Base-by-base conservation (phyloP, 2,113 vertebrate genomes). In the Recurvirostra avosetta region DNA sequence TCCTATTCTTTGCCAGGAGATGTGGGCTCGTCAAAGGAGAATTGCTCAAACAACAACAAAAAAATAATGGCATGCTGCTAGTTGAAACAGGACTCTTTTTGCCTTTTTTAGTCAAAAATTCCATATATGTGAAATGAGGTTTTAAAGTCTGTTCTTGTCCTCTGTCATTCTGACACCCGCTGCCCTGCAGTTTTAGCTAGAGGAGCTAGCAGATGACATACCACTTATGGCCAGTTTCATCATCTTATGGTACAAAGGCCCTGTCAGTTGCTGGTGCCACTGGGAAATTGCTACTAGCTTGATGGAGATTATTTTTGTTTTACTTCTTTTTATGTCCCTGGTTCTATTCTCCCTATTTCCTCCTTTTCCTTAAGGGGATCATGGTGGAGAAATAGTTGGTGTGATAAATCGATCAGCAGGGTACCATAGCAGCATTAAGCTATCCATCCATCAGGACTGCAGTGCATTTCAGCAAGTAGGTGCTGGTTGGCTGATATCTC, bases 281-380 rank as follows among this genome's bases (percentile, higher is more conserved):
- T 74, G 65, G 90, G 88, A 94, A 96, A 88, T 81, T 86, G 75
- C 94, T 75, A 40, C 72, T 59, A 81, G 50, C 65, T 67, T 91
- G 76, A 84, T 68, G 49, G 79, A 92, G 61, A 78, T 92, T 93
- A 94, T 80, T 96, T 95, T 90, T 96, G 86, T 92, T 97, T 94
- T 94, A 95, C 56, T 91, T 90, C 79, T 86, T 83, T 96, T 94
- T 87, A 94, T 84, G 58, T 92, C 36, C 21, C 65, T 78, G 56
- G 6, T 50, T 92, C 75, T 84, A 9, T 90, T 94, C 76, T 81
- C 36, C 47, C 29, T 86, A 22, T 72, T 94, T 72, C 40, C 32
- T 71, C 59, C 74, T 94, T 94, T 96, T 95, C 75, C 86, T 94
- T 93, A 56, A 94, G 90, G 95, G 88, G 40, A 68, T 84, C 79